These are phyloP conservation scores for Neomonachus schauinslandi DNA, from an alignment of 2,113 vertebrate genomes.

Conservation along the genomic window DNA sequence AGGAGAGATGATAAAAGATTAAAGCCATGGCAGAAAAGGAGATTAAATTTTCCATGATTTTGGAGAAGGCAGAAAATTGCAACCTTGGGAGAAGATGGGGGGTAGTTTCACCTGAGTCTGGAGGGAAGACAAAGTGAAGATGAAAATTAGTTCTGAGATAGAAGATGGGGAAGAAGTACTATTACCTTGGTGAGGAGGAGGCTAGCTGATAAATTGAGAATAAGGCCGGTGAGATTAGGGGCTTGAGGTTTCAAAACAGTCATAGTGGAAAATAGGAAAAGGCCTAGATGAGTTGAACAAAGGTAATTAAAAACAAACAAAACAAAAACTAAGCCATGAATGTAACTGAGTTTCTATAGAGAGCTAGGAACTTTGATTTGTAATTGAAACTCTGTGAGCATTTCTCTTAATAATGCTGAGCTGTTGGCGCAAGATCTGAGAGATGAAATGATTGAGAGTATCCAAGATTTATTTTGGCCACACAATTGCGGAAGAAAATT, in stretches of 20 bases:
- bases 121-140: not conserved
- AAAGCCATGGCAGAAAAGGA: not conserved
- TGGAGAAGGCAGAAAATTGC: not conserved
- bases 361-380: not conserved
- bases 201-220: not conserved
- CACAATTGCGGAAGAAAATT: not conserved
- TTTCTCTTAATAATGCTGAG: not conserved
- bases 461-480: no score
- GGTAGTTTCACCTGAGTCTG: not conserved
- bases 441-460: not conserved
- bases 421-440: not conserved
- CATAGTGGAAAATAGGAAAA: not conserved
- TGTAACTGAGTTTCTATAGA: not conserved
- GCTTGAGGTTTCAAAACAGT: not conserved
- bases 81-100: no score
- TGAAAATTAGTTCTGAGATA: not conserved
- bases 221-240: fast-evolving
- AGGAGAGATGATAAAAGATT: not conserved
- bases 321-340: not conserved
- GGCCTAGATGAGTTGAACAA: not conserved
- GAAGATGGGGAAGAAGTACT: not conserved
- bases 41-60: not conserved
- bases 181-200: not conserved
- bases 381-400: not conserved
- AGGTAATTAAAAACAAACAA: not conserved